Base-by-base conservation (phyloP, 2,888 invertebrate species). In the Rhogogaster chlorosoma region DNA sequence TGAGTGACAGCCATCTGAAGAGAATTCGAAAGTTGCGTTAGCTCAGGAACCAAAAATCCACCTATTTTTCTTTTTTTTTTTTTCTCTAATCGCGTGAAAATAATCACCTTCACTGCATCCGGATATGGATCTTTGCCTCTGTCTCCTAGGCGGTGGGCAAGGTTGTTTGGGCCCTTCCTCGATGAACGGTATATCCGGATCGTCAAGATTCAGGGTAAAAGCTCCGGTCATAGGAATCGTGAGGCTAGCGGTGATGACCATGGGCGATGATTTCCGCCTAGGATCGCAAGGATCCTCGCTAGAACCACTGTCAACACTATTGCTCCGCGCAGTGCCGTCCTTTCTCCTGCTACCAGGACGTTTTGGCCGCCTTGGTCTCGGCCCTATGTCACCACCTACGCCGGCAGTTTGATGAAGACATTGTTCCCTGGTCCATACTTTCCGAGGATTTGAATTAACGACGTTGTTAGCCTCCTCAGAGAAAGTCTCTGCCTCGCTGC, bases 201-300 rank as follows among this genome's bases (percentile, higher is more conserved):
- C 95, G 89, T 96, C 95, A 88, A 95, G 93, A 89, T 94, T 95
- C 87, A 96, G 94, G 73, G 94, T 94, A 88, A 94, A 93, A 87
- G 94, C 93, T 57, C 94, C 93, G 85, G 93, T 93, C 87, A 95
- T 95, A 7, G 97, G 97, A 94, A 98, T 97, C 90, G 97, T 97
- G 57, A 98, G 95, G 87, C 97, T 97, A 0, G 97, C 98, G 0
- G 97, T 97, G 89, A 98, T 96, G 84, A 94, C 91, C 94, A 95
- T 95, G 88, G 94, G 96, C 89, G 94, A 95, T 88, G 95, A 96
- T 94, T 93, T 95, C 91, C 95, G 94, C 91, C 96, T 94, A 90
- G 90, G 88, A 85, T 93, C 92, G 0, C 91, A 84, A 0, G 92
- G 92, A 87, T 93, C 93, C 85, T 93, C 93, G 89, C 94, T 93